Conservation (phyloP, 2,888 invertebrate genomes). For the Agrypnus murinus region DNA sequence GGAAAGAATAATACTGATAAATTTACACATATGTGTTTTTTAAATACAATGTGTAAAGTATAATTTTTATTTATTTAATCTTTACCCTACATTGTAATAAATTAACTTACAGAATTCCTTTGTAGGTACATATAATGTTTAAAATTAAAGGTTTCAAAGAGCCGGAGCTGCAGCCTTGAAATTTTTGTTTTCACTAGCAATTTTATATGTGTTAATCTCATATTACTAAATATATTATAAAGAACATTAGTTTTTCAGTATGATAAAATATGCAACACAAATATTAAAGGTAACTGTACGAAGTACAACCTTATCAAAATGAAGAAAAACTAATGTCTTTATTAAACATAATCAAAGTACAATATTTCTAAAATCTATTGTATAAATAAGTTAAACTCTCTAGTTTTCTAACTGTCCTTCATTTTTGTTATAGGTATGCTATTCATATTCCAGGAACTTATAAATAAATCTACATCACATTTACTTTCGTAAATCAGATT, state of each 20-base stretch:
- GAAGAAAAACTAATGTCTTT: conserved; percentile 30
- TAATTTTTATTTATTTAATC: conserved; percentile 55
- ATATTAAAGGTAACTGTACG: conserved; percentile 8
- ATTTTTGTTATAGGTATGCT: conserved; percentile 34
- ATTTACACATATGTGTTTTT: conserved; percentile 65
- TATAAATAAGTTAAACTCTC: conserved; percentile 22
- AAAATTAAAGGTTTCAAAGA: conserved; percentile 33
- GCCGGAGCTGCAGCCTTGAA: conserved; percentile 12
- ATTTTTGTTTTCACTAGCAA: conserved; percentile 7
- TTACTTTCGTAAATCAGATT: conserved; percentile 45
- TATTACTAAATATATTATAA: conserved; percentile 5
- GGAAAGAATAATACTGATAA: conserved; percentile 69
- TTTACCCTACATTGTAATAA: conserved; percentile 62
- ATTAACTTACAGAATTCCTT: conserved; percentile 58
- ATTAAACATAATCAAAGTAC: conserved; percentile 11
- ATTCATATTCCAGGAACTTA: conserved; percentile 46
- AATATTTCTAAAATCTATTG: conserved; percentile 21
- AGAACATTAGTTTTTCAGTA: conserved; percentile 26
- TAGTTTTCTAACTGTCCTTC: conserved; percentile 29
- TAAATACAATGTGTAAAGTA: conserved; percentile 53
- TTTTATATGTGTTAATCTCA: conserved; percentile 8
- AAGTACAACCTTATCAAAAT: conserved; percentile 6
- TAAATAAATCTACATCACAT: conserved; percentile 49
- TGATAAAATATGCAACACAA: neutral
- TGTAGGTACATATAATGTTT: conserved; percentile 43